These are phyloP conservation scores for Cranoglanis bouderius DNA, from an alignment of 2,113 vertebrate genomes.

Conservation along the genomic window DNA sequence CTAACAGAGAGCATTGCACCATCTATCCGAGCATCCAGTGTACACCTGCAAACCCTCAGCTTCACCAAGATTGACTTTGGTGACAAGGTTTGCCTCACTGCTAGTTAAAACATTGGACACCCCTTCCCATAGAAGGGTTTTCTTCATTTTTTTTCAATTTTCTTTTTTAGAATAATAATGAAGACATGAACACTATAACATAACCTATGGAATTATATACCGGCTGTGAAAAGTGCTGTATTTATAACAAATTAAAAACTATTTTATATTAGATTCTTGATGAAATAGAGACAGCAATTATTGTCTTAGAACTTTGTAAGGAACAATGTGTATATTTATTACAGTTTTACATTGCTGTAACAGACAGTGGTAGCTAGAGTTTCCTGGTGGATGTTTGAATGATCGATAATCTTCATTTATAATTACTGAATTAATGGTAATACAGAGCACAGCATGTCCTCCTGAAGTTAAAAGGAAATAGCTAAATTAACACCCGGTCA, in stretches of 20 bases:
- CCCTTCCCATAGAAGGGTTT: not conserved
- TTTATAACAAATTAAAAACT: not conserved
- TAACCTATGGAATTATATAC: not conserved
- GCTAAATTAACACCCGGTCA: not conserved
- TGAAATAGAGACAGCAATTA: not conserved
- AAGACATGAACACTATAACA: not conserved
- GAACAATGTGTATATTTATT: not conserved
- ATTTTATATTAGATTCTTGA: not conserved
- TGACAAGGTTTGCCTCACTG: constrained; percentile 70
- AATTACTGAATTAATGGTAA: not conserved
- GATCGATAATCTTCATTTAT: not conserved
- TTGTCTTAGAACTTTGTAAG: not conserved
- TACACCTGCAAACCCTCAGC: constrained; percentile 85
- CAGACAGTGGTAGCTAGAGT: not conserved
- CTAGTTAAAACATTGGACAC: not conserved
- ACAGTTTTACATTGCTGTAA: not conserved
- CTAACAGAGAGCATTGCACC: constrained; percentile 81
- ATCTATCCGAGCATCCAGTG: constrained; percentile 79
- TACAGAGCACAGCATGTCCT: not conserved
- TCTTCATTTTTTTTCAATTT: not conserved
- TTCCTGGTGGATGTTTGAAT: not conserved
- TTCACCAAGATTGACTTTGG: constrained; percentile 84
- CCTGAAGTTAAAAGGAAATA: not conserved
- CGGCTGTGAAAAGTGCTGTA: not conserved
- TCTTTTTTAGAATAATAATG: not conserved